Conservation (phyloP, 2,797 vertebrate genomes). For the Lagorchestes hirsutus region DNA sequence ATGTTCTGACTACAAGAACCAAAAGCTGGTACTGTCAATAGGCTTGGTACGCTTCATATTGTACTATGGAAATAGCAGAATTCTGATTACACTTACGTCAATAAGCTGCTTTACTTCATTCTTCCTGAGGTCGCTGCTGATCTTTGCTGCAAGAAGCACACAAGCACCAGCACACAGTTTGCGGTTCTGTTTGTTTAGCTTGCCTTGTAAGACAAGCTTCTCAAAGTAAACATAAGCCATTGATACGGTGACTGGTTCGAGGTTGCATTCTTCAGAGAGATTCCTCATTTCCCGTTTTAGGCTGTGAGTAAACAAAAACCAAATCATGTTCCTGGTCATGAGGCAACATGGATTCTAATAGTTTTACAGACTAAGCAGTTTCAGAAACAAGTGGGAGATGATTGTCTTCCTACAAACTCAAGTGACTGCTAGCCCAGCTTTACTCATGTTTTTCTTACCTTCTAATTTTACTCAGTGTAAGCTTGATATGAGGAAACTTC, state of each 20-base stretch:
- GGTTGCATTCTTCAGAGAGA: constrained; percentile 92
- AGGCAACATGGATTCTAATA: background rate
- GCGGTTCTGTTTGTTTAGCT: constrained; percentile 98
- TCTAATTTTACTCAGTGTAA: constrained; percentile 98
- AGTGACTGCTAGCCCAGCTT: background rate
- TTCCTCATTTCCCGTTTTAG: constrained; percentile 97
- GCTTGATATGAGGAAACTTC: constrained; percentile 97
- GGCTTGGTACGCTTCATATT: background rate
- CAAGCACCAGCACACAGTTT: constrained; percentile 96
- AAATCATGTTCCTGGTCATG: background rate
- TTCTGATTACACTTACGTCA: constrained; percentile 89
- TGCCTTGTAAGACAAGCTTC: constrained; percentile 97
- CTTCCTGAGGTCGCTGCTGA: constrained; percentile 98
- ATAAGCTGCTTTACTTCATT: constrained; percentile 96
- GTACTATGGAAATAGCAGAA: background rate
- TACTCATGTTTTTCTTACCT: constrained; percentile 87
- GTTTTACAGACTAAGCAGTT: background rate
- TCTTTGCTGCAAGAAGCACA: constrained; percentile 97
- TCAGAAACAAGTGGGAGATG: background rate
- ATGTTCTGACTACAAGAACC: background rate
- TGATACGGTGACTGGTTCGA: constrained; percentile 95
- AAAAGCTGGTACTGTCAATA: background rate
- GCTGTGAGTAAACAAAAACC: constrained; percentile 81
- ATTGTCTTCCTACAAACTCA: background rate
- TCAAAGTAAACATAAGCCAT: constrained; percentile 99